Conservation (phyloP, 2,113 vertebrate genomes). For the Melanerpes formicivorus region DNA sequence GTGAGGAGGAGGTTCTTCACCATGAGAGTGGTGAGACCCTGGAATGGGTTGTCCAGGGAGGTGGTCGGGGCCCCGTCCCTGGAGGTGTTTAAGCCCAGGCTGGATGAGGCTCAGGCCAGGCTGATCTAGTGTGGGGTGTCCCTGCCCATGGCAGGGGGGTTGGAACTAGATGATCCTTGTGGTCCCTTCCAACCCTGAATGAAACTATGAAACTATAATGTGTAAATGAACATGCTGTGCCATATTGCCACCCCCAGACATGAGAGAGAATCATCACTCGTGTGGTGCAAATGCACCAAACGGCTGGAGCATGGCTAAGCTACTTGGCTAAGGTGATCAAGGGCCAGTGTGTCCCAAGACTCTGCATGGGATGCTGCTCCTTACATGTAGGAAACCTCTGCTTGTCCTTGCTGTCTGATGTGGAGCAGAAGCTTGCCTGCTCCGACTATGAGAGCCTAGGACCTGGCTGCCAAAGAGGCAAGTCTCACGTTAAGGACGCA, state of each 20-base stretch:
- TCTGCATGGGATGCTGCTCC: not conserved
- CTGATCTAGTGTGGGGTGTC: too few relatives aligned
- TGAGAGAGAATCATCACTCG: not conserved
- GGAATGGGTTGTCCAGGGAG: too few relatives aligned
- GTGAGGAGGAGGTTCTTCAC: too few relatives aligned
- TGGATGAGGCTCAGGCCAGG: too few relatives aligned
- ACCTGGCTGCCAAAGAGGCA: not conserved
- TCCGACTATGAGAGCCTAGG: not conserved
- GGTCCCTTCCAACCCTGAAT: too few relatives aligned
- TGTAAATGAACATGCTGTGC: not conserved
- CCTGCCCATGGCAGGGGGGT: too few relatives aligned
- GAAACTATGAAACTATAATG: too few relatives aligned
- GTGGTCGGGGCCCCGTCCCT: too few relatives aligned
- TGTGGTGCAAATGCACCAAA: rapidly evolving
- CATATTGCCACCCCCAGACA: rapidly evolving
- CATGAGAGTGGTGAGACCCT: too few relatives aligned
- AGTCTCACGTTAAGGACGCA: not conserved
- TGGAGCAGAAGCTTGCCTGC: not conserved
- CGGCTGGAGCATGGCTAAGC: not conserved
- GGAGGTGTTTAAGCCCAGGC: too few relatives aligned
- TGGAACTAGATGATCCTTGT: too few relatives aligned
- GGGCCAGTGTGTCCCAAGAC: not conserved
- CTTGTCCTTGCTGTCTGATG: rapidly evolving
- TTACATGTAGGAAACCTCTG: rapidly evolving
- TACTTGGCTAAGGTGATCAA: not conserved